Evolutionary conservation across 2,888 invertebrate species (phyloP).

Genomic region (Cheilosia impressa): DNA sequence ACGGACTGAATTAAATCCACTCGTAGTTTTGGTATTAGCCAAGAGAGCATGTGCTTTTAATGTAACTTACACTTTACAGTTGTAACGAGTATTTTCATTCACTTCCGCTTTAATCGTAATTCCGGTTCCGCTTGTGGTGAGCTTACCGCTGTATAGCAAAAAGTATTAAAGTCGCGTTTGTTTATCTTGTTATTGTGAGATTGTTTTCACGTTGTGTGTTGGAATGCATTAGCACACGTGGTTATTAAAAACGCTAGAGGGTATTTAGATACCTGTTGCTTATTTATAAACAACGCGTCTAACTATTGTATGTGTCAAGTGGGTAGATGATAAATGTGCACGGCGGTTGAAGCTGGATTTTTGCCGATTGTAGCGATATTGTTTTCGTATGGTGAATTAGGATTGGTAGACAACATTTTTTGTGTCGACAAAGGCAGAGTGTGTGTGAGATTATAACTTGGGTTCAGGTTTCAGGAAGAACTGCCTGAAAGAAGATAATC

Average conservation of each 20-base stretch:
- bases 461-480: too few species aligned
- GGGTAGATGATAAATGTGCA: not conserved
- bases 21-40: not conserved
- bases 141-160: not conserved
- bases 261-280: constrained; percentile 77
- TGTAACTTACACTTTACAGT: not conserved
- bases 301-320: constrained; percentile 37
- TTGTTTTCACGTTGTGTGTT: constrained; percentile 55
- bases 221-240: constrained; percentile 72
- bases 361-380: not conserved
- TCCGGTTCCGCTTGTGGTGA: constrained; percentile 5
- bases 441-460: too few species aligned
- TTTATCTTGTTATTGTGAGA: constrained; percentile 39
- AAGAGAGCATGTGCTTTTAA: not conserved
- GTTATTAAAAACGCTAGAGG: constrained; percentile 73
- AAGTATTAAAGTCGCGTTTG: constrained; percentile 20
- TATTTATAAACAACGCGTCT: constrained; percentile 65
- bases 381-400: too few species aligned
- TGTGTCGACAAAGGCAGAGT: too few species aligned
- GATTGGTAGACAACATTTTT: too few species aligned
- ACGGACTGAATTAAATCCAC: too few species aligned
- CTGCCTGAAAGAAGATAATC: too few species aligned
- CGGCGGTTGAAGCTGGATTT: constrained; percentile 5
- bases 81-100: not conserved
- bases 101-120: constrained; percentile 12